These are phyloP conservation scores for Paraescarpia echinospica DNA, from an alignment of 1,140 invertebrate genomes.

Conservation along the genomic window DNA sequence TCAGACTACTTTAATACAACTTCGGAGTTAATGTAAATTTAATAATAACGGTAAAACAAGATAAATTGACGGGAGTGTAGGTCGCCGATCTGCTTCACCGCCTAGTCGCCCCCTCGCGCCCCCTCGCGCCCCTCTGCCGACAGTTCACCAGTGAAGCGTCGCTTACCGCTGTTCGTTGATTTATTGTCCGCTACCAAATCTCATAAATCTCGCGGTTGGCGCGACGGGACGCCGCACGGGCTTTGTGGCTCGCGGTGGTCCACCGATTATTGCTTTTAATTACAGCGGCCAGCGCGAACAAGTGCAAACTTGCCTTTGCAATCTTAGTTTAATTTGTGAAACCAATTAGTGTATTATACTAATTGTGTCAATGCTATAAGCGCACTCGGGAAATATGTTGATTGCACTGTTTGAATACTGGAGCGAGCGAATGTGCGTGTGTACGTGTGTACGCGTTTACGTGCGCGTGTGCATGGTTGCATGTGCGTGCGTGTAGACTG, in stretches of 20 bases:
- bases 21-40: not conserved
- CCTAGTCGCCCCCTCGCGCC: not conserved
- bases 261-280: not conserved
- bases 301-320: conserved; percentile 1
- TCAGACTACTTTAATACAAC: too few relatives aligned
- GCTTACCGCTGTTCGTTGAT: not conserved
- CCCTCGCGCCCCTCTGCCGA: not conserved
- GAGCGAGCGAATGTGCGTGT: not conserved
- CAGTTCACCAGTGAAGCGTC: conserved; percentile 2
- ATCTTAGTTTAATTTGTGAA: not conserved
- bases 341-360: not conserved
- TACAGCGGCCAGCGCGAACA: not conserved
- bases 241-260: not conserved
- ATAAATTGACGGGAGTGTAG: not conserved
- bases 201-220: not conserved
- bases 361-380: not conserved
- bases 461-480: not conserved
- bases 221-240: too few relatives aligned
- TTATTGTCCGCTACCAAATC: not conserved
- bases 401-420: not conserved
- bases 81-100: not conserved
- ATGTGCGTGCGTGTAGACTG: too few relatives aligned
- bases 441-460: not conserved
- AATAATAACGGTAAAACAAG: not conserved
- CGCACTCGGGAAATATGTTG: not conserved